Percentiles rank a stretch among this genome's conserved stretches.
These are phyloP conservation scores for Zapornia atra DNA, from an alignment of 2,113 vertebrate genomes.

Conservation along the genomic window DNA sequence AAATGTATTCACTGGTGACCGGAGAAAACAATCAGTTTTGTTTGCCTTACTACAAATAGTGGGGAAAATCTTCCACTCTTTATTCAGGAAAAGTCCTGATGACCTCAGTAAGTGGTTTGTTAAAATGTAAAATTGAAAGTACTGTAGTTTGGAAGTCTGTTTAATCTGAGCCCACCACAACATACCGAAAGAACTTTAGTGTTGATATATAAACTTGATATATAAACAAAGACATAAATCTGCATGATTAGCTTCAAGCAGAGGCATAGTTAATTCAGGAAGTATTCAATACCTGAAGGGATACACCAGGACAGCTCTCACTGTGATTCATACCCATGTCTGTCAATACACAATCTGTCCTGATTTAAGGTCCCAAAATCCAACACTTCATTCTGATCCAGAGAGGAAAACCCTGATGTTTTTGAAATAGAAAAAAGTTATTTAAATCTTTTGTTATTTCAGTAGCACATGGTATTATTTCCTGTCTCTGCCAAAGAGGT, in stretches of 20 bases:
- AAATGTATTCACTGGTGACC: background rate
- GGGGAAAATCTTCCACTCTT: background rate
- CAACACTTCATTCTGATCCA: background rate
- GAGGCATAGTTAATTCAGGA: background rate
- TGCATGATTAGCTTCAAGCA: background rate
- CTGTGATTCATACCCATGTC: background rate
- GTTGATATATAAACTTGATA: background rate
- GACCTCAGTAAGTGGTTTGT: background rate
- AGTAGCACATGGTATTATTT: background rate
- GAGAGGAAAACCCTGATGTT: background rate
- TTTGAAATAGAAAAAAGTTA: background rate
- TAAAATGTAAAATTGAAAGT: background rate
- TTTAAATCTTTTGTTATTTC: background rate
- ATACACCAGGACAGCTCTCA: background rate
- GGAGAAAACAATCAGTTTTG: background rate
- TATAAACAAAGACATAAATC: background rate
- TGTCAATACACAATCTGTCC: background rate
- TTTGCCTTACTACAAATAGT: background rate
- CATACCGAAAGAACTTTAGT: background rate
- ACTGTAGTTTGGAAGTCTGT: background rate
- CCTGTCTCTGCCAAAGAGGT: background rate
- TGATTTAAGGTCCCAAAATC: background rate
- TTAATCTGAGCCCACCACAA: background rate
- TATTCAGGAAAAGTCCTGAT: background rate
- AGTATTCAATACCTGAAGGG: background rate